Conservation (phyloP, 1,140 invertebrate genomes). For the fruit fly (Drosophila melanogaster) region DNA sequence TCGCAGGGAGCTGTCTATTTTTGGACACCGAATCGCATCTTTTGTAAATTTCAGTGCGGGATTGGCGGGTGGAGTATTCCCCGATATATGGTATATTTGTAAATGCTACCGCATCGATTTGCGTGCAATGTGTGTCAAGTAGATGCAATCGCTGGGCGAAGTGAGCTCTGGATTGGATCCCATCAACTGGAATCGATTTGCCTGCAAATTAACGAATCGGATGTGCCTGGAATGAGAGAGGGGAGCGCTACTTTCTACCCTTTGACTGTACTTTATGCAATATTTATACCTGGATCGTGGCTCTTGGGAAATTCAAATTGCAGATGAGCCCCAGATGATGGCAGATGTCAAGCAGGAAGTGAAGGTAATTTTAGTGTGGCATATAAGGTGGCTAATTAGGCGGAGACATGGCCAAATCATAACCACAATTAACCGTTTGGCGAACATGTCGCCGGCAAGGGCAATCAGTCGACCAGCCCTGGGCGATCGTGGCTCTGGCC, state of each 20-base stretch:
- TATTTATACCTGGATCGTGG: constrained; percentile 55
- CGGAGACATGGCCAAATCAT: constrained; percentile 49
- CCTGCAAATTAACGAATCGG: constrained; percentile 75
- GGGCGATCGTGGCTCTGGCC: constrained; percentile 22
- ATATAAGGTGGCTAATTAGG: constrained; percentile 58
- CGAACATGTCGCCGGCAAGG: constrained; percentile 23
- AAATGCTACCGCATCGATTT: constrained; percentile 81
- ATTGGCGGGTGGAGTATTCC: neutral
- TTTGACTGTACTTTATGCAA: constrained; percentile 62
- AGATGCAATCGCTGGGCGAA: constrained; percentile 66
- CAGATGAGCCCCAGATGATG: constrained; percentile 14
- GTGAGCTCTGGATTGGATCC: constrained; percentile 10
- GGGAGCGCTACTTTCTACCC: constrained; percentile 67
- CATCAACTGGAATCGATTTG: constrained; percentile 64
- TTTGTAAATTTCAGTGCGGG: constrained; percentile 13
- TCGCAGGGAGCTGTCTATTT: constrained; percentile 50
- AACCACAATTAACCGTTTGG: constrained; percentile 75
- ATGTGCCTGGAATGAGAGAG: constrained; percentile 35
- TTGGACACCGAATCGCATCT: constrained; percentile 58
- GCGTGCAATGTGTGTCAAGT: constrained; percentile 82
- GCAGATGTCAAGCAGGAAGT: constrained; percentile 62
- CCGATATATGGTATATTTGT: constrained; percentile 52
- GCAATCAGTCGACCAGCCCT: constrained; percentile 18
- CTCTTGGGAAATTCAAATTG: constrained; percentile 68
- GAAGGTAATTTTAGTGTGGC: constrained; percentile 33